These are phyloP conservation scores for Turdus rufiventris DNA, from an alignment of 2,113 vertebrate genomes.

Conservation along the genomic window DNA sequence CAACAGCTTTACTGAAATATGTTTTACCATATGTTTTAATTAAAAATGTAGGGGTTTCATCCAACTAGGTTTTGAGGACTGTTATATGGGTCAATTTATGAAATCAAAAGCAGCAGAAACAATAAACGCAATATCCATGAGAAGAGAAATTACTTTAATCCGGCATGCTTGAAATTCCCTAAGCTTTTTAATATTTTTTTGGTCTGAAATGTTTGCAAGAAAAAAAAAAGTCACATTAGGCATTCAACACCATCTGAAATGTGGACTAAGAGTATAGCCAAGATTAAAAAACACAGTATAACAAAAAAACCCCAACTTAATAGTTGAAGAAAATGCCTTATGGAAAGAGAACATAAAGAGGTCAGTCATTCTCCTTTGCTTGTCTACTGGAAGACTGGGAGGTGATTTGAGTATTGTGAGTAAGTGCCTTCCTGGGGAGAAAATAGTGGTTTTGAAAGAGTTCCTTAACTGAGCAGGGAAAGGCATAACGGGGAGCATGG, in stretches of 20 bases:
- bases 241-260: slow-evolving; percentile 2
- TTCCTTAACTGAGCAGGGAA: background rate
- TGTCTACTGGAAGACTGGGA: background rate
- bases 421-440: background rate
- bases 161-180: background rate
- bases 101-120: background rate
- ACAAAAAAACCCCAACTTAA: background rate
- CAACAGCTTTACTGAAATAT: slow-evolving; percentile 47
- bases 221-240: background rate
- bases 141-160: background rate
- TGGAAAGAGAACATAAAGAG: background rate
- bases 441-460: background rate
- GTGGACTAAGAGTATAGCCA: background rate
- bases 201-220: background rate
- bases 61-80: slow-evolving; percentile 17
- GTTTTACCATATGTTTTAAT: slow-evolving; percentile 52
- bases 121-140: background rate
- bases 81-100: background rate
- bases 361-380: background rate
- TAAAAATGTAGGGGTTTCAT: slow-evolving; percentile 3
- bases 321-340: background rate
- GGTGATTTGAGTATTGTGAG: background rate
- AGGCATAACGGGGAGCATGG: background rate
- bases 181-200: background rate
- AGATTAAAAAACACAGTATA: background rate